Percentiles rank a stretch among this genome's conserved stretches.
Conservation (phyloP, 1,140 invertebrate genomes). For the Oppia nitens region DNA sequence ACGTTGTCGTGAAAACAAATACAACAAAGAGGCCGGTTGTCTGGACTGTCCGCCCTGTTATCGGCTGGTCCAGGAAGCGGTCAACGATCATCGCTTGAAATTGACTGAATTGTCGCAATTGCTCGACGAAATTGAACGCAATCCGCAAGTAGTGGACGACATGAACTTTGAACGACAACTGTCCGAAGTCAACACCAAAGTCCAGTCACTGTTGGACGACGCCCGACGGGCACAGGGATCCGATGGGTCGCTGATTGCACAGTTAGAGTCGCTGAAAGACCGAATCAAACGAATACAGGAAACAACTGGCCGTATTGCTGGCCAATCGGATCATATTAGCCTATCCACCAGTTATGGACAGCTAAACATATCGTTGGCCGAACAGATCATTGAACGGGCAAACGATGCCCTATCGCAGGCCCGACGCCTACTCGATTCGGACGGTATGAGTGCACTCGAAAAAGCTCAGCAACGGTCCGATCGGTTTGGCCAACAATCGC, state of each 20-base stretch:
- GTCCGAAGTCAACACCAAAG: slow-evolving; percentile 46
- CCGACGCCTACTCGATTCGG: slow-evolving; percentile 53
- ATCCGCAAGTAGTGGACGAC: slow-evolving; percentile 64
- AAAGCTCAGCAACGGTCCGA: slow-evolving; percentile 62
- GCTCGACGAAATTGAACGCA: slow-evolving; percentile 46
- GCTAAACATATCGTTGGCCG: slow-evolving; percentile 48
- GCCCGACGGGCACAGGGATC: slow-evolving; percentile 42
- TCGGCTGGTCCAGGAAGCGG: slow-evolving; percentile 72
- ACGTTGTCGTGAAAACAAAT: slow-evolving; percentile 81
- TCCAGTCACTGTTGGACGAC: slow-evolving; percentile 48
- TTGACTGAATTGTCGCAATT: slow-evolving; percentile 50
- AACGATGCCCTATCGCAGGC: slow-evolving; percentile 50
- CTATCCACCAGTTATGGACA: slow-evolving; percentile 13
- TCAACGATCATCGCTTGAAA: slow-evolving; percentile 56
- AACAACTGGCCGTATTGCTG: slow-evolving; percentile 23
- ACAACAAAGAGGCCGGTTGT: slow-evolving; percentile 63
- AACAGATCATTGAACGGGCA: slow-evolving; percentile 52
- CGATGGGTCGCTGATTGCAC: slow-evolving; percentile 40
- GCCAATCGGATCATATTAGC: slow-evolving; percentile 30
- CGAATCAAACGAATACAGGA: slow-evolving; percentile 44
- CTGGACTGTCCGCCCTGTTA: slow-evolving; percentile 78
- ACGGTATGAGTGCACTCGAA: slow-evolving; percentile 53
- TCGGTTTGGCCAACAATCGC: slow-evolving; percentile 72
- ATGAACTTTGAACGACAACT: slow-evolving; percentile 61
- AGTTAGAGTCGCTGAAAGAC: slow-evolving; percentile 45